Base-by-base conservation (phyloP, 1,140 invertebrate genomes). In the Zaprionus inermis region DNA sequence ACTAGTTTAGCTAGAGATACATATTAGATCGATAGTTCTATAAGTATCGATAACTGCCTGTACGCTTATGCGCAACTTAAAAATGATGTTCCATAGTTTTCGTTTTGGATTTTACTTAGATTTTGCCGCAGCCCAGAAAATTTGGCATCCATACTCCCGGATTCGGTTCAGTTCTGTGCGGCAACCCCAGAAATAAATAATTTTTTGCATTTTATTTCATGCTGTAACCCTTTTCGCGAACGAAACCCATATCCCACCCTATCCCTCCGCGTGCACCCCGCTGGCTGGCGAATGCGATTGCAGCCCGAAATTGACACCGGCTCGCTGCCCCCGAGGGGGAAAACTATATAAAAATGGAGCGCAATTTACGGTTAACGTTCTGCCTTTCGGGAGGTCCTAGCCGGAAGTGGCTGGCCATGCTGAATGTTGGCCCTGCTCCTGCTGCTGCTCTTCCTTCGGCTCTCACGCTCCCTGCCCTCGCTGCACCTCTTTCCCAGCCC, bases 291-390 rank as follows among this genome's bases (percentile, higher is more conserved):
- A 22, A 5, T 32, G 28, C 72, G 36, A 63, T 51, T 61, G 49
- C 34, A 63, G 32, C 51, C 65, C 66, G 58, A 78, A 85, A 85
- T 85, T 82, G 82, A 86, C 82, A 82, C 56, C 71, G 79, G 64
- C 75, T 86, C 59, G 75, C 46, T 86, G 67, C 58, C 64, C 60
- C 32, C n/a, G 16, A 32, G 65, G 69, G 30, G 49, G 49, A 65
- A 86, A 82, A 79, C 82, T 79, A 88, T 73, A 86, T 79, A 86
- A 76, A 85, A 86, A 86, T 88, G 72, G 76, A 76, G 69, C 60
- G 61, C 82, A 85, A 86, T 85, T 85, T 85, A 75, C 51, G 51
- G 72, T 72, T 69, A 46, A 52, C 63, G 55, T 58, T 72, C 32
- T 66, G 41, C 38, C 49, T 66, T 65, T 66, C 38, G 61, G 59